phyloP scores from a whole-genome alignment of 2,113 vertebrate species.

The Sinocyclocheilus rhinocerous region DNA sequence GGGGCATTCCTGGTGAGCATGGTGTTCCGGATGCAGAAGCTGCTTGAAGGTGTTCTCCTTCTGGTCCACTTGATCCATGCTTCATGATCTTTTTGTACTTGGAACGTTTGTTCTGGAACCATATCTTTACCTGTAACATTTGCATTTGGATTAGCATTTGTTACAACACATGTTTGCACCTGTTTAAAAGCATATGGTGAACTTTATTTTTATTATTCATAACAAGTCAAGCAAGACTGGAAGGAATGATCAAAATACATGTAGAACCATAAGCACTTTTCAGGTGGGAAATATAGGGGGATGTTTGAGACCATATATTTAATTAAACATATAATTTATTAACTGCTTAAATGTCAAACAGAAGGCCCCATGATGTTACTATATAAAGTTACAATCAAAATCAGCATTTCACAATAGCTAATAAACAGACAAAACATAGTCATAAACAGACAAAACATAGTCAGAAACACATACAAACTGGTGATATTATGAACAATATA shows the following conservation, averaged over 20 bases:
- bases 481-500: no score
- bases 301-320: no score
- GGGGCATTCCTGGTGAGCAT: conserved; percentile 76
- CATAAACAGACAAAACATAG: no score
- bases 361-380: no score
- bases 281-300: no score
- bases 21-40: conserved; percentile 65
- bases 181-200: not conserved
- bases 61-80: conserved; percentile 78
- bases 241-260: not conserved
- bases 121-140: conserved; percentile 86
- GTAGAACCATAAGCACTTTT: not conserved
- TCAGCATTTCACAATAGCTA: no score
- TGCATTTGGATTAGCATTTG: conserved; percentile 19
- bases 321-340: no score
- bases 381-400: no score
- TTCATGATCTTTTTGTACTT: conserved; percentile 95
- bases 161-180: not conserved
- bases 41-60: conserved; percentile 75
- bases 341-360: no score
- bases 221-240: not conserved
- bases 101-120: conserved; percentile 84
- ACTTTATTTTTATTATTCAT: not conserved
- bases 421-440: no score
- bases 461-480: no score